A percentile compares a stretch with the other conserved stretches of the same genome.
Evolutionary conservation across 2,888 invertebrate genomes (phyloP).

Genomic region (Dolichopus griseipennis): DNA sequence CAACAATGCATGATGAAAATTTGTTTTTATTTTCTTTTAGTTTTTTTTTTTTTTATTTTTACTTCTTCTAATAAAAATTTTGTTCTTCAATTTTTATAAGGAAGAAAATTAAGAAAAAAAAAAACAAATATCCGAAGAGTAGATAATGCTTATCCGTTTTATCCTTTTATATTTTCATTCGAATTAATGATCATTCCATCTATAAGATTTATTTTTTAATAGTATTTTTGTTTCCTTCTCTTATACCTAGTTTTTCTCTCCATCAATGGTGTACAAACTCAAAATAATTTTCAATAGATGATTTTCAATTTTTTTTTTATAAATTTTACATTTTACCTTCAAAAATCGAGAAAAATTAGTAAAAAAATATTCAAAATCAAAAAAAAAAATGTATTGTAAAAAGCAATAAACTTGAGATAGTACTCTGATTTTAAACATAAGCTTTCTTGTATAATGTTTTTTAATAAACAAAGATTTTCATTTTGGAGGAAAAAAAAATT

Average conservation of each 20-base stretch:
- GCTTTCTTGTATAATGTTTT: neutral
- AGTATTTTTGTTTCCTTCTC: neutral
- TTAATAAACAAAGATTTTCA: neutral
- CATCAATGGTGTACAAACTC: too few relatives aligned
- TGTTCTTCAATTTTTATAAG: neutral
- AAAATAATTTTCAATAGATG: neutral
- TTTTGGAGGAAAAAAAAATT: neutral
- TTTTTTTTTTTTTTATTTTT: too few relatives aligned
- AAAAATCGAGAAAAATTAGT: neutral
- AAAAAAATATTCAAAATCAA: neutral
- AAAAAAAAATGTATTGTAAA: neutral
- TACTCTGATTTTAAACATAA: neutral
- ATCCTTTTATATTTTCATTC: neutral
- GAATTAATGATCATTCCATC: neutral
- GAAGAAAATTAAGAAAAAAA: neutral
- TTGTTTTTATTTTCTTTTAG: neutral
- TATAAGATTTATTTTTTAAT: neutral
- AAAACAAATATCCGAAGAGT: neutral
- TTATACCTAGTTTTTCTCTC: neutral
- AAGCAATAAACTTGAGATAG: neutral
- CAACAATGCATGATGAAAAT: neutral
- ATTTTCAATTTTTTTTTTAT: neutral
- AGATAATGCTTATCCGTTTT: neutral
- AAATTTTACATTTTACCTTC: neutral
- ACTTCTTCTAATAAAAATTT: neutral